Percentiles rank a stretch among this genome's conserved stretches.
phyloP scores from a whole-genome alignment of 1,140 invertebrate genomes.

The Lepidurus arcticus region DNA sequence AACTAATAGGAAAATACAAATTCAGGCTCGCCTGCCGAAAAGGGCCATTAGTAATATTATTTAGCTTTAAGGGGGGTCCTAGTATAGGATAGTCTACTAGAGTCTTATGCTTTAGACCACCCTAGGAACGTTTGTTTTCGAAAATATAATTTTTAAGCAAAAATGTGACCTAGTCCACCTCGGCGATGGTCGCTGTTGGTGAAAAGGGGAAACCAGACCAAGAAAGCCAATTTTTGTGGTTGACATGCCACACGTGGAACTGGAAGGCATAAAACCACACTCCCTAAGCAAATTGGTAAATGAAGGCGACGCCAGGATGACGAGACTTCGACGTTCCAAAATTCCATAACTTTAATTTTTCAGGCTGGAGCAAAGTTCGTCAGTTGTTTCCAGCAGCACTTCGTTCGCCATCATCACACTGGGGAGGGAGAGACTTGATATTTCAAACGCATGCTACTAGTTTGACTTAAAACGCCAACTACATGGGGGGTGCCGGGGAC shows the following conservation, averaged over 20 bases:
- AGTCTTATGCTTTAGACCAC: neutral
- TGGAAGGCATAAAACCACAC: slow-evolving; percentile 2
- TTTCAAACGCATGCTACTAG: neutral
- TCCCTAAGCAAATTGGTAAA: neutral
- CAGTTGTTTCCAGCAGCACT: neutral
- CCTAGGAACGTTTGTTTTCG: neutral
- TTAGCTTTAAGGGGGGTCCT: too few relatives aligned
- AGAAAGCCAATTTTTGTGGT: neutral
- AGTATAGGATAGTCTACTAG: too few relatives aligned
- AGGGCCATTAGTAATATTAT: too few relatives aligned
- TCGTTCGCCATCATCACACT: neutral
- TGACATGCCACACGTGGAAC: slow-evolving; percentile 2
- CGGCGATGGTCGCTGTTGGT: neutral
- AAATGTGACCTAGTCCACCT: neutral
- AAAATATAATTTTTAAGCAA: neutral
- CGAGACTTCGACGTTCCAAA: neutral
- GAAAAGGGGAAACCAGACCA: neutral
- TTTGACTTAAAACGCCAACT: neutral
- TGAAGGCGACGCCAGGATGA: neutral
- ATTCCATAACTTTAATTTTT: neutral
- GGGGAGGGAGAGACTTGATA: neutral
- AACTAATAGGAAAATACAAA: too few relatives aligned
- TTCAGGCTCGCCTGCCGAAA: too few relatives aligned
- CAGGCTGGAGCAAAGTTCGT: neutral
- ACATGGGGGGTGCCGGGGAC: neutral